Evolutionary conservation across 2,888 invertebrate genomes (phyloP).

Genomic region (Gortyna flavago): DNA sequence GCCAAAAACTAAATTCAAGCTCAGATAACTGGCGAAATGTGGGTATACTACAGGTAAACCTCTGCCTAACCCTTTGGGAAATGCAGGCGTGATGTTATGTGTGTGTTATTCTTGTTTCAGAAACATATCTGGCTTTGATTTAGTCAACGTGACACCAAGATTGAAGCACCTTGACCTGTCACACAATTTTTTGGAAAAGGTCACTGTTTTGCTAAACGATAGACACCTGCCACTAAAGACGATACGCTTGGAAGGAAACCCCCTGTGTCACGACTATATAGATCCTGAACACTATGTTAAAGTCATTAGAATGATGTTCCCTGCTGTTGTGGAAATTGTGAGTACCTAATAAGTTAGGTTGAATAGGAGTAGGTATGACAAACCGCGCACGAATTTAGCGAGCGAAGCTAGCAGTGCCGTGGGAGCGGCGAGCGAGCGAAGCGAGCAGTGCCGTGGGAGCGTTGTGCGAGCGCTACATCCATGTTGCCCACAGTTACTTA

Average conservation of each 20-base stretch:
- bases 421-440: background rate
- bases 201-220: conserved; percentile 71
- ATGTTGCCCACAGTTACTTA: background rate
- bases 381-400: too few species aligned
- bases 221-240: conserved; percentile 84
- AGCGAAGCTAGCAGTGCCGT: too few species aligned
- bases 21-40: background rate
- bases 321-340: conserved; percentile 87
- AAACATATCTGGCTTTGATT: conserved; percentile 76
- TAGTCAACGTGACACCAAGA: conserved; percentile 71
- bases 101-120: conserved; percentile 68
- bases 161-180: conserved; percentile 79
- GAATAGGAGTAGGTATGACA: too few species aligned
- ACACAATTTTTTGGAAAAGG: conserved; percentile 75
- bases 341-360: conserved; percentile 60
- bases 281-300: conserved; percentile 91
- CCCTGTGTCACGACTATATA: conserved; percentile 91
- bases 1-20: background rate
- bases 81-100: background rate
- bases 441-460: background rate
- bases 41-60: background rate
- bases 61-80: background rate
- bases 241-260: conserved; percentile 92
- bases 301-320: conserved; percentile 87
- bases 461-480: background rate